Evolutionary conservation across 1,140 invertebrate species (phyloP).

Genomic region (Orchestia grillus): DNA sequence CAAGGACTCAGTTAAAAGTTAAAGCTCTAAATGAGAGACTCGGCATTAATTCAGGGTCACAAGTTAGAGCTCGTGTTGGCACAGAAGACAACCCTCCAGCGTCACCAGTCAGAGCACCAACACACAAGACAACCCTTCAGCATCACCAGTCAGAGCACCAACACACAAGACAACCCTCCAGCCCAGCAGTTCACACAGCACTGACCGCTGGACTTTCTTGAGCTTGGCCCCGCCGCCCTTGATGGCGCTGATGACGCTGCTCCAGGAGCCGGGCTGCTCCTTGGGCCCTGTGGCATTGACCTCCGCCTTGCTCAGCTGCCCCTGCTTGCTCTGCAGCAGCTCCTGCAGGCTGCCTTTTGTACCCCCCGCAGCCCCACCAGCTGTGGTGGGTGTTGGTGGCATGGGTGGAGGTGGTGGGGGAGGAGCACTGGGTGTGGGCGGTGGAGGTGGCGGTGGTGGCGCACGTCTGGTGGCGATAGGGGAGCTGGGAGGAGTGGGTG

Average conservation of each 20-base stretch:
- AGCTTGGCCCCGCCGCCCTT: conserved; percentile 26
- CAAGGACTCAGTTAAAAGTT: too few species aligned
- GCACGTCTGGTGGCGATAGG: background rate
- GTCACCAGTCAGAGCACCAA: too few species aligned
- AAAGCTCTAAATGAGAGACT: too few species aligned
- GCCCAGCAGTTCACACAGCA: background rate
- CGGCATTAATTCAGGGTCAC: too few species aligned
- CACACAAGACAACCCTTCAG: too few species aligned
- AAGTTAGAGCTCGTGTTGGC: too few species aligned
- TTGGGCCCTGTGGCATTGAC: background rate
- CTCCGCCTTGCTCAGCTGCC: conserved; percentile 24
- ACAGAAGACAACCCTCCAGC: too few species aligned
- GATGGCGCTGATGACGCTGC: conserved; percentile 28
- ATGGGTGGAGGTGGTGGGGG: background rate
- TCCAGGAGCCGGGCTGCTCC: conserved; percentile 22
- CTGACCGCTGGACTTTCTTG: conserved; percentile 44
- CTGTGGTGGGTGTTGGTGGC: background rate
- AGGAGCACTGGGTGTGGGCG: background rate
- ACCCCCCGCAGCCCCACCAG: background rate
- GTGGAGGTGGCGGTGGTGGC: conserved; percentile 7
- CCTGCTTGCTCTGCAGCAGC: conserved; percentile 38
- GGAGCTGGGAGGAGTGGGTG: conserved; percentile 2
- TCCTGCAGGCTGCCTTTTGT: conserved; percentile 6
- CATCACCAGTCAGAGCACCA: too few species aligned
- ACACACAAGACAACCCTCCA: background rate